Evolutionary conservation across 2,888 invertebrate species (phyloP).

Genomic region (Ferdinandea cuprea): DNA sequence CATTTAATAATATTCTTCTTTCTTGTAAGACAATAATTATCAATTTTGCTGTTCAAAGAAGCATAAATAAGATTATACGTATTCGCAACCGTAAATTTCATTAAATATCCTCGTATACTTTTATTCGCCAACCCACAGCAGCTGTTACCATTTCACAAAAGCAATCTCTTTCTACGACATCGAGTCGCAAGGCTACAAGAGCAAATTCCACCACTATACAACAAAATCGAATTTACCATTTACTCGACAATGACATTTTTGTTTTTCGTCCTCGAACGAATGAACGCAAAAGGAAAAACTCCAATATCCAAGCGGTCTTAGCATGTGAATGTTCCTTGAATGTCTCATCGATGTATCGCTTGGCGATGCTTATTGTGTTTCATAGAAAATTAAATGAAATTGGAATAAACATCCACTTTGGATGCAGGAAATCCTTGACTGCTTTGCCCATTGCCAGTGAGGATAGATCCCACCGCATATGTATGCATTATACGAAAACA

Average conservation of each 20-base stretch:
- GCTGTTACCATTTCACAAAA: background rate
- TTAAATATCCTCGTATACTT: background rate
- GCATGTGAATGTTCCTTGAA: slow-evolving; percentile 33
- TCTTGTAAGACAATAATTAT: slow-evolving; percentile 20
- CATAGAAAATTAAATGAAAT: slow-evolving; percentile 22
- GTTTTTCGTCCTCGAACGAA: background rate
- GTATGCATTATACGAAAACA: slow-evolving; percentile 1
- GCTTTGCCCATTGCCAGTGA: background rate
- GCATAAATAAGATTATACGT: slow-evolving; percentile 15
- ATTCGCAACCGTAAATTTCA: background rate
- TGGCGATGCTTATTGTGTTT: slow-evolving; percentile 4
- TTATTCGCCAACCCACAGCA: background rate
- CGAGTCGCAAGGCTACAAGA: background rate
- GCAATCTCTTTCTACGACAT: background rate
- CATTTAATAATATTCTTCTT: background rate
- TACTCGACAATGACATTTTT: background rate
- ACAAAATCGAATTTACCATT: slow-evolving; percentile 19
- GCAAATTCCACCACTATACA: background rate
- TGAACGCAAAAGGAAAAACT: too few relatives aligned
- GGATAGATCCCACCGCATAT: background rate
- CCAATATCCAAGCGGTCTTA: background rate
- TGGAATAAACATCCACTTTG: slow-evolving; percentile 4
- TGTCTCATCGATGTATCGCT: slow-evolving; percentile 16
- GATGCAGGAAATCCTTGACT: slow-evolving; percentile 33
- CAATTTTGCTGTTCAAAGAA: slow-evolving; percentile 1